Evolutionary conservation across 2,113 vertebrate species (phyloP).

Genomic region (Lophochroa leadbeateri): DNA sequence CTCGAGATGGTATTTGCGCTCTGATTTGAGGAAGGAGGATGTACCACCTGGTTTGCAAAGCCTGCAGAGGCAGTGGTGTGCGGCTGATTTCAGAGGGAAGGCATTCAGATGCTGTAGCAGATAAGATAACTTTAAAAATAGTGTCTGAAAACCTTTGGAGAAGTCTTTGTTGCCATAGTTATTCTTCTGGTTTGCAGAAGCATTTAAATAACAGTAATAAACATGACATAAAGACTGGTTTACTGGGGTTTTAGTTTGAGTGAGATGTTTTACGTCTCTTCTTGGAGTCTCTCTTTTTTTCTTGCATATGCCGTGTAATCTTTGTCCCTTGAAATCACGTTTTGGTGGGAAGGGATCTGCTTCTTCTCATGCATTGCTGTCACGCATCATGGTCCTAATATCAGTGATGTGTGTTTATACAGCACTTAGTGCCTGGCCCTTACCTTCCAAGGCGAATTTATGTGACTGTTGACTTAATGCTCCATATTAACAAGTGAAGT

Average conservation of each 20-base stretch:
- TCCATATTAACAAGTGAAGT: not conserved
- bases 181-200: conserved; percentile 44
- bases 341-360: not conserved
- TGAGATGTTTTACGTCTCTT: not conserved
- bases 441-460: not conserved
- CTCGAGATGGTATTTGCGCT: not conserved
- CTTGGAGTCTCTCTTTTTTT: not conserved
- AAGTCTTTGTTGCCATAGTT: conserved; percentile 72
- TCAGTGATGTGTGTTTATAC: not conserved
- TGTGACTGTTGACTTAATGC: not conserved
- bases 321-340: not conserved
- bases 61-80: not conserved
- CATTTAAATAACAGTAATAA: conserved; percentile 46
- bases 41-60: not conserved
- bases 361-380: not conserved
- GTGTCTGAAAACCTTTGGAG: conserved; percentile 28
- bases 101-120: conserved; percentile 17
- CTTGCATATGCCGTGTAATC: not conserved
- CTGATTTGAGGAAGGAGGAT: not conserved
- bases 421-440: not conserved
- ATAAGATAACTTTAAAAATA: conserved; percentile 45
- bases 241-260: not conserved
- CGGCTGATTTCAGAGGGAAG: not conserved
- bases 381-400: not conserved
- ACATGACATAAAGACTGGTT: conserved; percentile 11